These are phyloP conservation scores for Parapsyche elsis DNA, from an alignment of 1,140 invertebrate species.

Conservation along the genomic window DNA sequence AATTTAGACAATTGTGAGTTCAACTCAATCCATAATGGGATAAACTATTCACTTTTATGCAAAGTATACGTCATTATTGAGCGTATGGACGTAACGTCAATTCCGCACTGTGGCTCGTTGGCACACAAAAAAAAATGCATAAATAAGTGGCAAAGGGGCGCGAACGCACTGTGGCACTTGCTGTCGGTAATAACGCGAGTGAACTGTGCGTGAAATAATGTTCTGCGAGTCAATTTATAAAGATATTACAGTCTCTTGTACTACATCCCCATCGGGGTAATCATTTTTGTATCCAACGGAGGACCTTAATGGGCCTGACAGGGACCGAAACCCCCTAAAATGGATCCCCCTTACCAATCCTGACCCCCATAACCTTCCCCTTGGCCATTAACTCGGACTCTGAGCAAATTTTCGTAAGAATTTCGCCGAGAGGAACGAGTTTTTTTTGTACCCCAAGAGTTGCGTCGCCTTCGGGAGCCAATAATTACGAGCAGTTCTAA, in stretches of 20 bases:
- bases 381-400: constrained; percentile 8
- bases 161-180: constrained; percentile 29
- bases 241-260: constrained; percentile 52
- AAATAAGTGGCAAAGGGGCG: neutral
- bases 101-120: too few species aligned
- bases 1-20: too few species aligned
- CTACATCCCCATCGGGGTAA: constrained; percentile 35
- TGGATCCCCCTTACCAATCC: neutral
- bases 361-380: too few species aligned
- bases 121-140: too few species aligned
- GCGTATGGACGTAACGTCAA: too few species aligned
- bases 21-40: too few species aligned
- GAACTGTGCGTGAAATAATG: constrained; percentile 56
- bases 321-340: constrained; percentile 22
- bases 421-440: neutral
- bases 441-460: too few species aligned
- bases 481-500: constrained; percentile 19
- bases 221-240: constrained; percentile 55
- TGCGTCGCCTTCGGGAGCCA: neutral
- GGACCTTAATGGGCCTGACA: constrained; percentile 41
- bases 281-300: constrained; percentile 36
- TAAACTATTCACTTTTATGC: too few species aligned
- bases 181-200: constrained; percentile 48
- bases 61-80: too few species aligned
- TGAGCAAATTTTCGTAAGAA: constrained; percentile 11